Evolutionary conservation across 1,140 invertebrate genomes (phyloP).

Genomic region (Drosophila rhopaloa): DNA sequence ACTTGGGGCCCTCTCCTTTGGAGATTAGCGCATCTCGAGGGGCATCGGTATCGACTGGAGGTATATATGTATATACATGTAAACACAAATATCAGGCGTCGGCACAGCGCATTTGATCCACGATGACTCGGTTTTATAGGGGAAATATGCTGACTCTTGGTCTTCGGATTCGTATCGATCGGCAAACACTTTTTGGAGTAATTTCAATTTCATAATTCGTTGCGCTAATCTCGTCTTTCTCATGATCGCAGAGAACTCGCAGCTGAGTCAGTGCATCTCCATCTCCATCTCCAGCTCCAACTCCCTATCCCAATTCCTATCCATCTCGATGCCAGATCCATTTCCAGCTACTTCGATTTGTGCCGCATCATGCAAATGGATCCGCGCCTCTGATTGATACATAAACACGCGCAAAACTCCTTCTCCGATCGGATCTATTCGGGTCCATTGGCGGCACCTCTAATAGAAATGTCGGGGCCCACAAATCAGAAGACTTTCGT

Average conservation of each 20-base stretch:
- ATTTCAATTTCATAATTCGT: slow-evolving; percentile 83
- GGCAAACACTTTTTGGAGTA: slow-evolving; percentile 81
- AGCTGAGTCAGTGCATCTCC: slow-evolving; percentile 46
- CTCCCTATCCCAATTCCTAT: slow-evolving; percentile 1
- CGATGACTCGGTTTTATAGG: slow-evolving; percentile 58
- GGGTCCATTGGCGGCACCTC: slow-evolving; percentile 44
- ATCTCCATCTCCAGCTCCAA: slow-evolving; percentile 34
- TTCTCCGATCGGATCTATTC: slow-evolving; percentile 44
- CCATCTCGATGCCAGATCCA: slow-evolving; percentile 53
- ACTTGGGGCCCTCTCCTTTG: background rate
- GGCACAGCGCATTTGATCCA: slow-evolving; percentile 75
- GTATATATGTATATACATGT: slow-evolving; percentile 32
- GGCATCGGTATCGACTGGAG: slow-evolving; percentile 14
- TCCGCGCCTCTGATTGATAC: slow-evolving; percentile 75
- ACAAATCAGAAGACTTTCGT: slow-evolving; percentile 49
- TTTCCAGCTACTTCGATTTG: slow-evolving; percentile 61
- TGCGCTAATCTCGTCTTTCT: slow-evolving; percentile 80
- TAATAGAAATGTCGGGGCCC: slow-evolving; percentile 66
- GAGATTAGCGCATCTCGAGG: slow-evolving; percentile 75
- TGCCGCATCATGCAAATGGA: slow-evolving; percentile 79
- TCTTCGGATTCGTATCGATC: slow-evolving; percentile 66
- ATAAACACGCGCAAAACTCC: slow-evolving; percentile 78
- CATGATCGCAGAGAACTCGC: slow-evolving; percentile 52
- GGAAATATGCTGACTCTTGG: slow-evolving; percentile 73
- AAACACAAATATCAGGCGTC: slow-evolving; percentile 65